Base-by-base conservation (phyloP, 1,140 invertebrate genomes). In the Phortica variegata region DNA sequence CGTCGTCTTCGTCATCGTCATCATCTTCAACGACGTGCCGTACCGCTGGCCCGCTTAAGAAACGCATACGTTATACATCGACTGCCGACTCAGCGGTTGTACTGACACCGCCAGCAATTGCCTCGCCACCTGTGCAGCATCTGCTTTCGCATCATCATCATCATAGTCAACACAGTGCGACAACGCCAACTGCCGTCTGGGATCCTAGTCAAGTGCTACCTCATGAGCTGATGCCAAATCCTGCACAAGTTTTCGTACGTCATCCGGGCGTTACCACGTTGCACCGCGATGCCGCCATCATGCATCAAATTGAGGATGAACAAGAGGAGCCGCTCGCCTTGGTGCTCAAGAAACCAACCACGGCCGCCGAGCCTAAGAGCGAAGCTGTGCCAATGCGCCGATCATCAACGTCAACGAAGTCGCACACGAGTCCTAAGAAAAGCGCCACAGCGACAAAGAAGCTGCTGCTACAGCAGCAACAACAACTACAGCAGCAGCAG, bases 21-120 rank as follows among this genome's bases (percentile, higher is more conserved):
- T 18, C 19, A 26, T 20, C 38, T 21, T 15, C 32, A 46, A 10
- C 44, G 40, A 10, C 45, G 42, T 21, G 23, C 37, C 42, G 49
- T 3, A 17, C 52, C 1, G 55, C 53, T 1, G 81, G 82, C 13
- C 87, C 86, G 0, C 73, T 85, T 3, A 88, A 87, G 60, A 89
- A 88, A 66, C 78, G 85, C 17, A 82, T 84, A 58, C 59, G 74
- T 52, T 65, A 73, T 77, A 72, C 66, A 12, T 73, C 71, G 8
- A 69, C 61, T 9, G 68, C 63, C 16, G 58, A 60, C 43, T 57
- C 57, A 16, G 62, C 60, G 18, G 66, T 61, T 13, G 39, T 66
- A 10, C 33, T 73, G n/a, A 57, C 62, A 3, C 58, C 70, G 17
- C 59, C 58, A 3, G 58, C 54, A 1, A 41, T 69, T 19, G 46